Evolutionary conservation across 2,113 vertebrate genomes (phyloP).

Genomic region (Pygoscelis adeliae): DNA sequence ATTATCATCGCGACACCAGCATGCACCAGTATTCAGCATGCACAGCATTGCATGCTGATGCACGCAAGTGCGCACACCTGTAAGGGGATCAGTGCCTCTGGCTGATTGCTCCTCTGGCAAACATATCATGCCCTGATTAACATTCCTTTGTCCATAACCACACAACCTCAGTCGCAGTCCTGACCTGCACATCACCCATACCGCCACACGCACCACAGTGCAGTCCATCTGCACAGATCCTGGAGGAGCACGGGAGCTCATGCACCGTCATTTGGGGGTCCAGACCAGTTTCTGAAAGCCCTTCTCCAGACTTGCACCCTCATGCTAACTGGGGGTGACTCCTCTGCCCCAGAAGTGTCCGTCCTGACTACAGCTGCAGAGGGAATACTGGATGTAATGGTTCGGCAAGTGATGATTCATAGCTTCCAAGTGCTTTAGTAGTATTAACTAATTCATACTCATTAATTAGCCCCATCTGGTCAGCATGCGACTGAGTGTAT

Average conservation of each 20-base stretch:
- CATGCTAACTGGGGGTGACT: not conserved
- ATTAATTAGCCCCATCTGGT: not conserved
- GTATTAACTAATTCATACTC: not conserved
- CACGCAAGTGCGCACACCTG: rapidly evolving
- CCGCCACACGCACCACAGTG: rapidly evolving
- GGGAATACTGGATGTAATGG: rapidly evolving
- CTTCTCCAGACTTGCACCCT: not conserved
- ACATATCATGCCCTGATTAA: rapidly evolving
- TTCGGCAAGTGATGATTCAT: not conserved
- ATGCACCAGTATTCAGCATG: not conserved
- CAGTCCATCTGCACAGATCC: not conserved
- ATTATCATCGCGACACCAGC: no score
- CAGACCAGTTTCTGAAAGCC: not conserved
- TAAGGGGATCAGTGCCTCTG: rapidly evolving
- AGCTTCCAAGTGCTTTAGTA: not conserved
- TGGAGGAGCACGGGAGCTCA: not conserved
- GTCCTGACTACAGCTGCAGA: not conserved
- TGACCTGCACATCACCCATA: rapidly evolving
- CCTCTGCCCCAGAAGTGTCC: not conserved
- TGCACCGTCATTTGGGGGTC: not conserved
- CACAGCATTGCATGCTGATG: rapidly evolving
- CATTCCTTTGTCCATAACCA: not conserved
- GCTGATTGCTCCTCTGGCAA: not conserved
- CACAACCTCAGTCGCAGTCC: not conserved
- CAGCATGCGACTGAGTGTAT: not conserved